Evolutionary conservation across 2,113 vertebrate species (phyloP).

Genomic region (Taurulus bubalis): DNA sequence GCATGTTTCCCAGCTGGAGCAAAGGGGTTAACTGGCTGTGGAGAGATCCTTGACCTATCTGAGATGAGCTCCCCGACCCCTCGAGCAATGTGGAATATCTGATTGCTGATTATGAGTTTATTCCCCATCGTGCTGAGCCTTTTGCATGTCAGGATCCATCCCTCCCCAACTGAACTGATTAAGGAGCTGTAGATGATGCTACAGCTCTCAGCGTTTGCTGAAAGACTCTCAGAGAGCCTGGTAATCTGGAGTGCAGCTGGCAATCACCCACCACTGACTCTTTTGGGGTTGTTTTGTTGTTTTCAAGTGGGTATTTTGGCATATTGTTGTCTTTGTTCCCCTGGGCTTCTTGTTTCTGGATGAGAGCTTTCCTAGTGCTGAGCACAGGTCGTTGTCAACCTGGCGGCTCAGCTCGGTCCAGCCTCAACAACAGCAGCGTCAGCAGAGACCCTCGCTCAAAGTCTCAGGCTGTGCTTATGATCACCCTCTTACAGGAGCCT

Average conservation of each 20-base stretch:
- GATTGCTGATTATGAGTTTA: conserved; percentile 87
- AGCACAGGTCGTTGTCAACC: conserved; percentile 83
- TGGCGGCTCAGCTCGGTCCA: conserved; percentile 73
- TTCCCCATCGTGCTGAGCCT: conserved; percentile 79
- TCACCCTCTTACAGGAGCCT: conserved; percentile 65
- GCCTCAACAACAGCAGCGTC: conserved; percentile 69
- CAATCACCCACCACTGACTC: conserved; percentile 80
- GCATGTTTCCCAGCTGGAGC: conserved; percentile 70
- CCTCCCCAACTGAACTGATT: conserved; percentile 80
- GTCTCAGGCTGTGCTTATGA: conserved; percentile 72
- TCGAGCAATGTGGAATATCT: conserved; percentile 79
- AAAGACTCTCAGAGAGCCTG: conserved; percentile 75
- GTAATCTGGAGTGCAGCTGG: conserved; percentile 83
- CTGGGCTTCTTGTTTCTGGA: conserved; percentile 83
- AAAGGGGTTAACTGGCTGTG: conserved; percentile 74
- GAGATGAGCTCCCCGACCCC: conserved; percentile 75
- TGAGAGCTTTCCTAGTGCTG: conserved; percentile 85
- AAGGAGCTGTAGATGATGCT: conserved; percentile 81
- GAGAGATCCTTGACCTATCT: conserved; percentile 85
- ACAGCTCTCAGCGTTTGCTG: conserved; percentile 75
- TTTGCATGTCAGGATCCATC: conserved; percentile 80
- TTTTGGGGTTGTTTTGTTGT: conserved; percentile 81
- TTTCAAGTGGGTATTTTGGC: conserved; percentile 79
- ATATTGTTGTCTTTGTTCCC: conserved; percentile 83
- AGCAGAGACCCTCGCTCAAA: conserved; percentile 76